A percentile compares a stretch with the other conserved stretches of the same genome.
Conservation (phyloP, 2,797 vertebrate species). For the Chiloscyllium punctatum region DNA sequence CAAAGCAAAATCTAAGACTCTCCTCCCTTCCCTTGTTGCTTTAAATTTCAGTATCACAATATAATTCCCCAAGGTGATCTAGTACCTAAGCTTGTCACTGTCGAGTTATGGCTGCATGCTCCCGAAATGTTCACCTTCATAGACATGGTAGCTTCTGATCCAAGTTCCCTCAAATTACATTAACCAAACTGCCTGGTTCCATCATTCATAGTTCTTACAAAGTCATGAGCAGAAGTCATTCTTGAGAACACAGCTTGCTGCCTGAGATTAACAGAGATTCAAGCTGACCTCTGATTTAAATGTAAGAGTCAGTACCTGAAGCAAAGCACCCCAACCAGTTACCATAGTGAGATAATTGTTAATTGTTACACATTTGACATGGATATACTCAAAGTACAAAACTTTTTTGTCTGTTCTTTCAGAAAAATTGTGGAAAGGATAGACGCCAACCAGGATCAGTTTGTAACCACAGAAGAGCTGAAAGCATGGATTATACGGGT, state of each 20-base stretch:
- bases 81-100: background rate
- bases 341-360: background rate
- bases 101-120: background rate
- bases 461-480: conserved; percentile 77
- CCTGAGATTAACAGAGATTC: background rate
- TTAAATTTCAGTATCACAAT: background rate
- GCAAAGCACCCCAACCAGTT: background rate
- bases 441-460: conserved; percentile 72
- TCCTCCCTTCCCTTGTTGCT: background rate
- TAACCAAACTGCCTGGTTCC: background rate
- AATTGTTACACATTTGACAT: background rate
- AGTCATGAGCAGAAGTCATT: background rate
- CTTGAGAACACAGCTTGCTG: background rate
- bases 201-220: background rate
- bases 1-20: background rate
- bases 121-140: background rate
- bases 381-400: background rate
- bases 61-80: background rate
- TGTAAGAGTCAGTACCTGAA: background rate
- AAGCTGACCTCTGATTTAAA: background rate
- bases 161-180: background rate
- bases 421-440: conserved; percentile 93
- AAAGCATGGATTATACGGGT: conserved; percentile 93
- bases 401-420: conserved; percentile 41
- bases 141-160: background rate